These are phyloP conservation scores for Allobates femoralis DNA, from an alignment of 2,797 vertebrate genomes.

Conservation along the genomic window DNA sequence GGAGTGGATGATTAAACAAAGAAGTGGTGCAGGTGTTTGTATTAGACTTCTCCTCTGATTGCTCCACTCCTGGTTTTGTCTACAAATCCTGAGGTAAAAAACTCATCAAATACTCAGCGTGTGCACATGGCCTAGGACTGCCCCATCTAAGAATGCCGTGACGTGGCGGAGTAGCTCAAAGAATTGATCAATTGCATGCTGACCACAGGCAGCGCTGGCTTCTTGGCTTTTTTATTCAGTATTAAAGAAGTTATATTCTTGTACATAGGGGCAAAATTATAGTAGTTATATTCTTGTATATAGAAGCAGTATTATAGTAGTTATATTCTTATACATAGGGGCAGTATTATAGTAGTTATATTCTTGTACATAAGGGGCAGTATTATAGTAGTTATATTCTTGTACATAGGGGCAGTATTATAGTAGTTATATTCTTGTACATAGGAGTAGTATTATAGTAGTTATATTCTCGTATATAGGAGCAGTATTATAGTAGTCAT, in stretches of 20 bases:
- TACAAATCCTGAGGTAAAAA: too few species aligned
- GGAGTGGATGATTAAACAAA: too few species aligned
- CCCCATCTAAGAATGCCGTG: too few species aligned
- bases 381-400: slow-evolving; percentile 13
- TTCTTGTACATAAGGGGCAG: slow-evolving; percentile 1
- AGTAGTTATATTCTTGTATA: slow-evolving; percentile 6
- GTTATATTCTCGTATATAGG: not conserved
- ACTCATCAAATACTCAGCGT: too few species aligned
- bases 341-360: slow-evolving; percentile 5
- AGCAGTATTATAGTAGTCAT: not conserved
- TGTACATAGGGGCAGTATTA: not conserved
- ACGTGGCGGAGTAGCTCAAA: too few species aligned
- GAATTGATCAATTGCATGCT: too few species aligned
- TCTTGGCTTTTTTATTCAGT: too few species aligned
- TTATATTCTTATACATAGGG: not conserved
- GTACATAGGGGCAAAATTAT: slow-evolving; percentile 2
- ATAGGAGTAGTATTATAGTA: slow-evolving; percentile 10
- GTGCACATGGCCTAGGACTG: too few species aligned
- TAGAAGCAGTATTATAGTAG: slow-evolving; percentile 10
- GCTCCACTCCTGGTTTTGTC: too few species aligned
- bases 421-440: slow-evolving; percentile 20
- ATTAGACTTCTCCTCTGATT: too few species aligned
- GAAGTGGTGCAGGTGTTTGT: too few species aligned
- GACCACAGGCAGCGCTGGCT: too few species aligned
- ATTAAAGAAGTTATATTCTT: not conserved